Base-by-base conservation (phyloP, 2,113 vertebrate species). In the Benitochromis conjunctus region DNA sequence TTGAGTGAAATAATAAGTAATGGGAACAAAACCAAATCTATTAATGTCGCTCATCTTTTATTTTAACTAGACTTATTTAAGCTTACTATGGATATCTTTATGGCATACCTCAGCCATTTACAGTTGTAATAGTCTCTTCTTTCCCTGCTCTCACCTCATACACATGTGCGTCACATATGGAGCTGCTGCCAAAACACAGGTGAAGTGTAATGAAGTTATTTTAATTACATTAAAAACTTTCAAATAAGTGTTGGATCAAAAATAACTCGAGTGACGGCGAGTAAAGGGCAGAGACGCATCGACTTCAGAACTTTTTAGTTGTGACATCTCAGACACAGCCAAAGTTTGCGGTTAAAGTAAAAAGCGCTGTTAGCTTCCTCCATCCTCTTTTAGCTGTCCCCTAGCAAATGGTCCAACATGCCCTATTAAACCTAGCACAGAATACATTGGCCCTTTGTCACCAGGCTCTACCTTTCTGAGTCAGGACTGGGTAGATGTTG, bases 281-380 rank as follows among this genome's bases (percentile, higher is more conserved):
- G 16, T 0, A 76, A 76, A 6, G 9, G 0, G 6, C 16, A 76
- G 43, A 31, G 43, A 0, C 6, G 1, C 43, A 51, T 31, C 46
- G 66, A 24, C 18, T 6, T 74, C 9, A 5, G 43, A 74, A 16
- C 69, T 7, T n/a, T 51, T 51, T 19, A 76, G 43, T 51, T 29
- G 0, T 51, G 43, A 29, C 66, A 71, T 74, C 69, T 74, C 43
- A 29, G 24, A 74, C 16, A 5, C 69, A 51, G 24, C 69, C 69
- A 74, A 9, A 31, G 9, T 76, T 76, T 51, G 16, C 43, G 29
- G 14, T 76, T 76, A 10, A 64, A 51, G 43, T 51, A 10, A 51
- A 51, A 76, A 76, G 69, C 43, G 43, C 69, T 31, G 43, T 76
- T 51, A 31, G 24, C 43, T 31, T 76, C 4, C 43, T 76, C 19